Percentiles rank a stretch among this genome's conserved stretches.
Evolutionary conservation across 2,888 invertebrate genomes (phyloP).

Genomic region (Cactoblastis cactorum): DNA sequence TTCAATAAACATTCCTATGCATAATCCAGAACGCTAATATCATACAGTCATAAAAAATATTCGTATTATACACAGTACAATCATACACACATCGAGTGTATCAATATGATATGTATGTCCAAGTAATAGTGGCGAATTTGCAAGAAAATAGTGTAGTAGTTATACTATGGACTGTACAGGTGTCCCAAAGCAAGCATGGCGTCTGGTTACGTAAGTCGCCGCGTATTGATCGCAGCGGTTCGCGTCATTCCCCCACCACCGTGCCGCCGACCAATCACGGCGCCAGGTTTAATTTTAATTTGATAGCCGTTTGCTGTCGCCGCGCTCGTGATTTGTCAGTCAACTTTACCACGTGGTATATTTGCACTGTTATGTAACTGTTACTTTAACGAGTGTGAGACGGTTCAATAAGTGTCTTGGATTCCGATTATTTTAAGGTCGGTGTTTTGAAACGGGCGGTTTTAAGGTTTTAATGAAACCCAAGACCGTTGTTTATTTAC

Average conservation of each 20-base stretch:
- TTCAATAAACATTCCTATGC: not conserved
- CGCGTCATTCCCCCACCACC: slow-evolving; percentile 28
- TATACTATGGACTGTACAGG: too few species aligned
- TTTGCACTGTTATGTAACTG: slow-evolving; percentile 1
- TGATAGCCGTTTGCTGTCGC: slow-evolving; percentile 53
- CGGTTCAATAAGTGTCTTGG: not conserved
- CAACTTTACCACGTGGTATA: slow-evolving; percentile 30
- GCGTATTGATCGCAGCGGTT: slow-evolving; percentile 61
- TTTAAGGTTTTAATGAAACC: not conserved
- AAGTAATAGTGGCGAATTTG: too few species aligned
- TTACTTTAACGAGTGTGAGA: not conserved
- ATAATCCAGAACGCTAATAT: not conserved
- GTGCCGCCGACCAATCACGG: slow-evolving; percentile 50
- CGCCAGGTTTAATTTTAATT: slow-evolving; percentile 69
- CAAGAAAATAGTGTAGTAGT: too few species aligned
- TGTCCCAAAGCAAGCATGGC: slow-evolving; percentile 30
- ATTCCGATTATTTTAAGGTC: not conserved
- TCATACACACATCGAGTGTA: too few species aligned
- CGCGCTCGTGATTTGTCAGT: slow-evolving; percentile 58
- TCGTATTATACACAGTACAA: slow-evolving; percentile 1
- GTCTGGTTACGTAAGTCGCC: slow-evolving; percentile 59
- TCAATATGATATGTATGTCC: too few species aligned
- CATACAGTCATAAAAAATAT: not conserved
- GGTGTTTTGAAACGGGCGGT: not conserved
- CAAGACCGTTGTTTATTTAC: not conserved